Evolutionary conservation across 2,113 vertebrate species (phyloP).

Genomic region (Rhinoderma darwinii): DNA sequence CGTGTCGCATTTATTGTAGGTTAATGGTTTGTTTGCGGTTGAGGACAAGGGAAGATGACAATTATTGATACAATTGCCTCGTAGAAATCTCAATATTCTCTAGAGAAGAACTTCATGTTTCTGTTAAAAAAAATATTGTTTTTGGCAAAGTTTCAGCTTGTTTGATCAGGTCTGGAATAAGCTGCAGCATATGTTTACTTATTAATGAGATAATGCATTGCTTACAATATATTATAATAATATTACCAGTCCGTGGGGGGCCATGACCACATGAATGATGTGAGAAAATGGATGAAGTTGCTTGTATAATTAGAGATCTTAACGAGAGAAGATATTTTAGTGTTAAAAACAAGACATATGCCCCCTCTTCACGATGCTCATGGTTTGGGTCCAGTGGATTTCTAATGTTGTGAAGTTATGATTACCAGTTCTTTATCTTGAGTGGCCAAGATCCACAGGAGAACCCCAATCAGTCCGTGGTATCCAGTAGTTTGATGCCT

Average conservation of each 20-base stretch:
- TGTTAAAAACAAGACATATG: neutral
- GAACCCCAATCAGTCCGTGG: too few species aligned
- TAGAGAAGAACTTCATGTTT: neutral
- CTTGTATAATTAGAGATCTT: neutral
- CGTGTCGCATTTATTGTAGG: neutral
- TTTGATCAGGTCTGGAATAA: neutral
- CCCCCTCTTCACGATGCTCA: neutral
- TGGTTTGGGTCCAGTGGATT: neutral
- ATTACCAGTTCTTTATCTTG: too few species aligned
- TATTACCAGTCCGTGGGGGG: neutral
- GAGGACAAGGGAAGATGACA: neutral
- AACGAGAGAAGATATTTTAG: neutral
- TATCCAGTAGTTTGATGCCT: too few species aligned
- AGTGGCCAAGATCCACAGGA: too few species aligned
- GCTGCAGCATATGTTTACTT: neutral
- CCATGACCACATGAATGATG: neutral
- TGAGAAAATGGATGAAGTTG: neutral
- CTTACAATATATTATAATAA: neutral
- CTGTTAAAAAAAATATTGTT: neutral
- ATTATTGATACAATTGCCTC: neutral
- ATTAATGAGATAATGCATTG: slow-evolving; percentile 4
- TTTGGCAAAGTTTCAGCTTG: neutral
- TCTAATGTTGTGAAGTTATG: neutral
- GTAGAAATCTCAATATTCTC: neutral
- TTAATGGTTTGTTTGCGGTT: neutral